Evolutionary conservation across 2,888 invertebrate genomes (phyloP), one percentile per base, ranked within the genome.

Genomic region (Danaus chrysippus): DNA sequence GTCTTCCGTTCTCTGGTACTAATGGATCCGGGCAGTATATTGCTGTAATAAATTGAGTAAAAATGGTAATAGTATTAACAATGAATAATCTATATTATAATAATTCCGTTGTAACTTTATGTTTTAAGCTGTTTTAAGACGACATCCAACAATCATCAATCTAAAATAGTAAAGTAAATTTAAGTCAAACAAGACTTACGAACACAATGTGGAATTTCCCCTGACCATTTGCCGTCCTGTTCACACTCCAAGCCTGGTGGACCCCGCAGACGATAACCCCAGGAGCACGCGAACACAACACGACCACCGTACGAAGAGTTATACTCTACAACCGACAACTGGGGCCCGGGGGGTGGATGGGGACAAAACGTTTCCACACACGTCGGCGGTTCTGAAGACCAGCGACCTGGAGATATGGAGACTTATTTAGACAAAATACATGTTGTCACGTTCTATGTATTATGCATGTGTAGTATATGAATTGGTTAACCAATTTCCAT

Each of bases 321-420:
- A 82, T 95, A 93, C 76, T 96, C 96, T 65, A 95, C 92, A 68
- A 96, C 87, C 75, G 93, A 94, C 55, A 97, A 90, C 78, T 95
- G 95, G 0, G 95, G 93, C 71, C 95, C 95, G 54, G 93, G 88
- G 8, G 94, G 85, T 61, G 93, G 92, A 66, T 96, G 85, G 0
- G 96, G 95, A 81, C 97, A 97, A 71, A 94, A 93, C n/a, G 96
- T 95, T 69, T 94, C 93, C 76, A 93, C 93, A 82, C 96, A 96
- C 53, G 88, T 92, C 11, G 96, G 96, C 64, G 94, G 92, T 15
- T 92, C 86, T 10, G 94, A 91, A 58, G 96, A 96, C 96, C 96
- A 96, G 78, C 93, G 93, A 43, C 95, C 95, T 95, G 79, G 0
- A 49, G 53, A 10, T 41, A 44, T 62, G 17, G 11, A 17, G 10